Percentiles rank a stretch among this genome's conserved stretches.
Evolutionary conservation across 92 coral and sea anemone species (phyloP).

Genomic region (Nematostella vectensis): DNA sequence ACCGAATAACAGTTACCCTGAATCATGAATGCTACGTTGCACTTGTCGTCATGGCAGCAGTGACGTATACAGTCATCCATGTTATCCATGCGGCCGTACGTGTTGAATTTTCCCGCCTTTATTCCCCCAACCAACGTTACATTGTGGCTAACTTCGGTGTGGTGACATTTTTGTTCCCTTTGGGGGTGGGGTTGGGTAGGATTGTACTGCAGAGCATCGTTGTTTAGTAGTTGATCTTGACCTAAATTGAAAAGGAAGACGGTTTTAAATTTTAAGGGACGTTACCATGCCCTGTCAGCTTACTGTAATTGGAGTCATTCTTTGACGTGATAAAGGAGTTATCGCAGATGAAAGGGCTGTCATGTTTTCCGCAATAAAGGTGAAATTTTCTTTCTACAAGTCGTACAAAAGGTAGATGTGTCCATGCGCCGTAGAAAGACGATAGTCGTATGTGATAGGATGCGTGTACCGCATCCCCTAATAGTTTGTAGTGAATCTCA

Average conservation of each 20-base stretch:
- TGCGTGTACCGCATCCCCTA: no score
- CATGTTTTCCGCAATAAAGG: no score
- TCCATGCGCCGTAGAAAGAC: slow-evolving; percentile 62
- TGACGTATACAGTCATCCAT: slow-evolving; percentile 77
- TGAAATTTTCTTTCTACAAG: no score
- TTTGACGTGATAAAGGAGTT: no score
- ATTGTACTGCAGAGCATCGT: slow-evolving; percentile 7
- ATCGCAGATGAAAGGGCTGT: no score
- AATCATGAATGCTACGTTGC: slow-evolving; percentile 88
- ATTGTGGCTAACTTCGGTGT: slow-evolving; percentile 67
- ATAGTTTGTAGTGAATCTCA: no score
- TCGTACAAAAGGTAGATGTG: no score
- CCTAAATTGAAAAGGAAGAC: not conserved
- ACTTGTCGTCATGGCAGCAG: slow-evolving; percentile 86
- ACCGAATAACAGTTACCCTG: slow-evolving; percentile 83
- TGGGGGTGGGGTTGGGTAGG: slow-evolving; percentile 17
- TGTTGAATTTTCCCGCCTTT: slow-evolving; percentile 83
- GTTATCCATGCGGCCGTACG: slow-evolving; percentile 60
- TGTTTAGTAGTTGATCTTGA: not conserved
- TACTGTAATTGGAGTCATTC: no score
- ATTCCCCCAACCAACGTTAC: slow-evolving; percentile 82
- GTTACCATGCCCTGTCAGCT: no score
- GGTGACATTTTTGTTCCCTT: slow-evolving; percentile 43
- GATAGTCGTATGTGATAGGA: slow-evolving; percentile 72
- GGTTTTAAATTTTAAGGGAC: not conserved